Conservation (phyloP, 2,797 vertebrate genomes). For the Mormyrops attenuatus region DNA sequence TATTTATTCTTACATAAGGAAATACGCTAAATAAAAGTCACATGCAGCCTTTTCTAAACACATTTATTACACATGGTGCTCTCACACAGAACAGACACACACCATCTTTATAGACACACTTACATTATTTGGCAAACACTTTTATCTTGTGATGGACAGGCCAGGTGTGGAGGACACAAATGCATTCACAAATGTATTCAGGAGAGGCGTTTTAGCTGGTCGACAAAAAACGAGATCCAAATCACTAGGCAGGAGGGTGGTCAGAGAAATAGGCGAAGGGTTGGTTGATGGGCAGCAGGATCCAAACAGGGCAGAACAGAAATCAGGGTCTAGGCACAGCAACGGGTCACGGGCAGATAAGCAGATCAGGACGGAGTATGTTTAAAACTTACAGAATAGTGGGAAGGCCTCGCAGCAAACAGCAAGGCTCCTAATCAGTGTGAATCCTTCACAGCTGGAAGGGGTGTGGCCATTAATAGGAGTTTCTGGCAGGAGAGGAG, state of each 20-base stretch:
- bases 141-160: background rate
- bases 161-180: background rate
- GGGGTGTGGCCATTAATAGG: background rate
- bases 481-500: background rate
- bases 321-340: background rate
- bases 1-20: background rate
- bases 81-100: background rate
- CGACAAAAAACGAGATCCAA: background rate
- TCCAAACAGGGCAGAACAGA: background rate
- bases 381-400: background rate
- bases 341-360: background rate
- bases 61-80: background rate
- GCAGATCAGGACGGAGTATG: background rate
- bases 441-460: background rate
- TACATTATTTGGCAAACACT: background rate
- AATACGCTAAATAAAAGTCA: background rate
- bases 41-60: background rate
- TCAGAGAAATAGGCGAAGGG: background rate
- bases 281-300: background rate
- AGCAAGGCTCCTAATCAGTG: background rate
- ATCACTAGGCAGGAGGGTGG: background rate
- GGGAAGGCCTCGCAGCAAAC: background rate
- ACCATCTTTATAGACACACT: background rate
- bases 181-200: background rate
- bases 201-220: background rate